Conservation (phyloP, 2,888 invertebrate species). For the Steinernema carpocapsae region DNA sequence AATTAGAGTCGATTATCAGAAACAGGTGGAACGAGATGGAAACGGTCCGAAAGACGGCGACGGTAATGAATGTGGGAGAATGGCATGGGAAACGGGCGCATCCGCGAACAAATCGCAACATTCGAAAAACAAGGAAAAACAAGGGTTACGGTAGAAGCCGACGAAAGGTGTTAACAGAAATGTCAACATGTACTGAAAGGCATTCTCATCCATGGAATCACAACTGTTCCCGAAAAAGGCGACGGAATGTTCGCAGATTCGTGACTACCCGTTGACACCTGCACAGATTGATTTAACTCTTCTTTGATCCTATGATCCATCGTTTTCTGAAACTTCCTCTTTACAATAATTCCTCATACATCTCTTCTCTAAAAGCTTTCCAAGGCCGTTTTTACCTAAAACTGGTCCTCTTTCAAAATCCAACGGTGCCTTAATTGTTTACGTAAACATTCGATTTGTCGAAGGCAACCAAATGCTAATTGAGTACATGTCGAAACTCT, state of each 20-base stretch:
- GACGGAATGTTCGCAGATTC: no score
- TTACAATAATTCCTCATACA: no score
- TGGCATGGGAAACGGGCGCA: not conserved
- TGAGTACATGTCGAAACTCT: no score
- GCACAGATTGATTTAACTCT: not conserved
- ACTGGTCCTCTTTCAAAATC: constrained; percentile 2
- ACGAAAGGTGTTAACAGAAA: no score
- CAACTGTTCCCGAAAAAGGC: no score
- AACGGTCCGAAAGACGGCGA: not conserved
- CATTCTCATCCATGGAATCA: not conserved
- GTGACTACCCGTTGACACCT: no score
- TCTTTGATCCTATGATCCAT: not conserved
- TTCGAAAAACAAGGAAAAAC: not conserved
- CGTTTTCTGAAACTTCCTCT: not conserved
- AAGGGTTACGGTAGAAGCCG: no score
- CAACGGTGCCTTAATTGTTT: constrained; percentile 17
- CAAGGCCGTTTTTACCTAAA: constrained; percentile 12
- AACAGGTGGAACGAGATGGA: not conserved
- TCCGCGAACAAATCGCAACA: not conserved
- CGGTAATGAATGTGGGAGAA: not conserved
- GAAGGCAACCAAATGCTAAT: not conserved
- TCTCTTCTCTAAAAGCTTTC: not conserved
- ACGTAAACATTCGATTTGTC: not conserved
- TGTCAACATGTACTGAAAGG: not conserved
- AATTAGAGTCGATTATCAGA: constrained; percentile 27